Evolutionary conservation across 2,888 invertebrate species (phyloP).

Genomic region (Seira sanloemensis): DNA sequence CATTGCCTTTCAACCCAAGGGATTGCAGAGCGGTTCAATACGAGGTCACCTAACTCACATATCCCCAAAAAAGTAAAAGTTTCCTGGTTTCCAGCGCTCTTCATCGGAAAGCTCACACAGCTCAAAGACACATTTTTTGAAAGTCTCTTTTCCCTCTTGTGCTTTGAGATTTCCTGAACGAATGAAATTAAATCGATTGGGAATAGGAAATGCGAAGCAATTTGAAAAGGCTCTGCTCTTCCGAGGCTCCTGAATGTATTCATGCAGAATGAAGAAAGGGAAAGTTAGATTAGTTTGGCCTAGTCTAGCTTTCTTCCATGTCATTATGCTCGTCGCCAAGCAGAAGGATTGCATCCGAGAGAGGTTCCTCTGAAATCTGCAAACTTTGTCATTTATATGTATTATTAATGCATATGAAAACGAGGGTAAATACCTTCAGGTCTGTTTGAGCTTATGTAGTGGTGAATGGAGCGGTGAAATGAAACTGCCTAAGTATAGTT

Average conservation of each 20-base stretch:
- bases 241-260: neutral
- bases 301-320: slow-evolving; percentile 3
- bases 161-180: neutral
- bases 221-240: neutral
- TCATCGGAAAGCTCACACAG: neutral
- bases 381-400: slow-evolving; percentile 18
- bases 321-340: slow-evolving; percentile 43
- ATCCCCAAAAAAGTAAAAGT: neutral
- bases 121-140: neutral
- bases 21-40: neutral
- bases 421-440: slow-evolving; percentile 28
- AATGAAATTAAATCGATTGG: slow-evolving; percentile 22
- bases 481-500: too few relatives aligned
- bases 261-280: neutral
- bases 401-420: slow-evolving; percentile 19
- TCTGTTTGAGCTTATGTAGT: neutral
- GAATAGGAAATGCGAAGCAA: slow-evolving; percentile 4
- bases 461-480: neutral
- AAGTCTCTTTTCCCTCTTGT: neutral
- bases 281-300: slow-evolving; percentile 3
- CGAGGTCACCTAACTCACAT: neutral
- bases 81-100: neutral
- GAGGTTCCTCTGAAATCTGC: slow-evolving; percentile 24
- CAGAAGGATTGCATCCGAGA: neutral
- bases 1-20: too few relatives aligned